Conservation (phyloP, 2,113 vertebrate species). For the Columba janthina region DNA sequence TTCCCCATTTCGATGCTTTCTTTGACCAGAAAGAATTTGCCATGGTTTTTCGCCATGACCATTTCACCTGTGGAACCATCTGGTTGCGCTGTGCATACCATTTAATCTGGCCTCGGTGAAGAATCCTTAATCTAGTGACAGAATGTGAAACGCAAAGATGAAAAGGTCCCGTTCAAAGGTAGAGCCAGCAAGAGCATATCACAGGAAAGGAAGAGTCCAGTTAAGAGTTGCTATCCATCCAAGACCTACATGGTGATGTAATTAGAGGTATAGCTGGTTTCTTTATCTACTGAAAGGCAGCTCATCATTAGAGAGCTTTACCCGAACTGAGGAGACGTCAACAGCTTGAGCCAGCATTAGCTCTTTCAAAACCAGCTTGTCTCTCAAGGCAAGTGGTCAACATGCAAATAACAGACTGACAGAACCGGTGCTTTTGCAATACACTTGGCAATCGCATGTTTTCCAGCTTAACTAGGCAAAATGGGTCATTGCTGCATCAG, state of each 20-base stretch:
- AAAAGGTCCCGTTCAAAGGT: neutral
- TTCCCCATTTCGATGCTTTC: neutral
- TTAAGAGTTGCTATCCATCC: neutral
- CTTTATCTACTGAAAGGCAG: neutral
- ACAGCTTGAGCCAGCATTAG: neutral
- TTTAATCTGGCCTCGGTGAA: neutral
- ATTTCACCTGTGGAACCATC: neutral
- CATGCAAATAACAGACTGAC: neutral
- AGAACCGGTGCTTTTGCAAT: neutral
- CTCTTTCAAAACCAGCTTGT: neutral
- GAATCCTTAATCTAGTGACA: neutral
- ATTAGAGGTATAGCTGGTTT: neutral
- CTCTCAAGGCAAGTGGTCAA: neutral
- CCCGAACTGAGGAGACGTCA: neutral
- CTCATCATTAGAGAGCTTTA: neutral
- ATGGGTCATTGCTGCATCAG: conserved; percentile 62
- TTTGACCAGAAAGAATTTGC: neutral
- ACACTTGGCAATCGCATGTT: neutral
- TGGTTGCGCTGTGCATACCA: neutral
- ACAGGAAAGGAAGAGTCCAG: neutral
- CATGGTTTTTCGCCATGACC: neutral
- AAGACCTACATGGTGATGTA: neutral
- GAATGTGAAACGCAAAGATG: neutral
- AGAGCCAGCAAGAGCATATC: neutral
- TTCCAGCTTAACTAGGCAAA: conserved; percentile 61